These are phyloP conservation scores for Thecophora atra DNA, from an alignment of 2,888 invertebrate species.

Conservation along the genomic window DNA sequence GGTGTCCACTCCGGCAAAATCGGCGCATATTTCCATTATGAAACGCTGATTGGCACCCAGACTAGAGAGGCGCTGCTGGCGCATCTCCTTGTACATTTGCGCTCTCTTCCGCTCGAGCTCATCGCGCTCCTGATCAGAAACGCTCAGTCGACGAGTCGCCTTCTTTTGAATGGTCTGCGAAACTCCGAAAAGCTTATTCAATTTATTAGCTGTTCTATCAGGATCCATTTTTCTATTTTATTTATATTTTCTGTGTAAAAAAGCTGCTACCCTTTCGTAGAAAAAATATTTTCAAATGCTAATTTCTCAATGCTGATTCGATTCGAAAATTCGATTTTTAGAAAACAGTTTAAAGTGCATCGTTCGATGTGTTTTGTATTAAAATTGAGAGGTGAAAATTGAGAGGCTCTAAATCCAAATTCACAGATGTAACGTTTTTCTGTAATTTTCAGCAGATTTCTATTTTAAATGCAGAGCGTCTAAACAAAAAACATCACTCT, in stretches of 20 bases:
- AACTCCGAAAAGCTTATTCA: constrained; percentile 57
- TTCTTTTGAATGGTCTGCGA: constrained; percentile 58
- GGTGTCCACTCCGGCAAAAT: constrained; percentile 75
- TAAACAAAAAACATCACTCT: no score
- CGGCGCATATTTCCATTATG: constrained; percentile 74
- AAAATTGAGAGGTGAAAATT: no score
- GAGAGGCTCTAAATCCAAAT: no score
- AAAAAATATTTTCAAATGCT: constrained; percentile 40
- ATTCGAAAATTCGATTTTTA: background rate
- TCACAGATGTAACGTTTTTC: no score
- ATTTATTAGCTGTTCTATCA: constrained; percentile 53
- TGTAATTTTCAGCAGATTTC: no score
- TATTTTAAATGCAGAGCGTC: no score
- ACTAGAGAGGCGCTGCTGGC: constrained; percentile 54
- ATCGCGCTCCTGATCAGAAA: constrained; percentile 55
- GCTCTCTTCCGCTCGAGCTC: constrained; percentile 53
- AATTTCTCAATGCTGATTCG: constrained; percentile 28
- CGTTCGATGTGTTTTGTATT: constrained; percentile 5
- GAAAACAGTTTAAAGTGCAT: constrained; percentile 6
- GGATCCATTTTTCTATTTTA: constrained; percentile 47
- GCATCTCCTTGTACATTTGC: constrained; percentile 52
- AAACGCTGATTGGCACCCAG: constrained; percentile 69
- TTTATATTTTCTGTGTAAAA: constrained; percentile 7
- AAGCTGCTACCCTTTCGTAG: constrained; percentile 28
- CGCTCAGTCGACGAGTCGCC: constrained; percentile 52